phyloP scores from a whole-genome alignment of 2,113 vertebrate species.

The Poecile atricapillus region DNA sequence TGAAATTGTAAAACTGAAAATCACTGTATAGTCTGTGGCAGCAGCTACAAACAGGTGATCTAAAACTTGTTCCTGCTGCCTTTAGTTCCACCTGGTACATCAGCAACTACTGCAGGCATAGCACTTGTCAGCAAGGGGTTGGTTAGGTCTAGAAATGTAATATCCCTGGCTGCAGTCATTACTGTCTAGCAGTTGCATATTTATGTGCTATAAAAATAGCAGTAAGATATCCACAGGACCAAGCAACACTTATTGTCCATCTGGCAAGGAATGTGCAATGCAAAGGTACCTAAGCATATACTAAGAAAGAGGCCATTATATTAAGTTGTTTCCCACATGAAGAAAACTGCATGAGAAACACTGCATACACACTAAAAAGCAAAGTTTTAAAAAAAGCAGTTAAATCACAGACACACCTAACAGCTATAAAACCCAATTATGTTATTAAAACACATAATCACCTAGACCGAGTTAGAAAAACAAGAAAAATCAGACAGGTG shows the following conservation, averaged over 20 bases:
- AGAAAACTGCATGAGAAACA: not conserved
- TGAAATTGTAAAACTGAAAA: not conserved
- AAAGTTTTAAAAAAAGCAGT: not conserved
- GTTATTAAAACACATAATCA: not conserved
- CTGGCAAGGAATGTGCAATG: not conserved
- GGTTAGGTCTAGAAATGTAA: not conserved
- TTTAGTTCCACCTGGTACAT: not conserved
- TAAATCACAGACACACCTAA: not conserved
- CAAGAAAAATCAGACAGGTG: not conserved
- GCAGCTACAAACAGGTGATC: not conserved
- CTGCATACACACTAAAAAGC: not conserved
- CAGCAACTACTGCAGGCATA: not conserved
- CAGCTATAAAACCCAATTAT: not conserved
- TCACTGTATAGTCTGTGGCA: not conserved
- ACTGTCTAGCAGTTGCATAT: not conserved
- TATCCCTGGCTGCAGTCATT: not conserved
- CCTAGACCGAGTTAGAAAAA: not conserved
- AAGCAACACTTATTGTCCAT: not conserved
- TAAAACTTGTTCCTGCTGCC: not conserved
- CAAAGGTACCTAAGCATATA: not conserved
- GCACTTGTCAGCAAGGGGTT: not conserved
- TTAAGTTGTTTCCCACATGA: not conserved
- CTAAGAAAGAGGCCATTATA: not conserved
- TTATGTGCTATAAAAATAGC: not conserved
- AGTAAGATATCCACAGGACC: not conserved